Percentiles rank a stretch among this genome's conserved stretches.
Conservation (phyloP, 2,888 invertebrate genomes). For the Torymus aiolomorphi region DNA sequence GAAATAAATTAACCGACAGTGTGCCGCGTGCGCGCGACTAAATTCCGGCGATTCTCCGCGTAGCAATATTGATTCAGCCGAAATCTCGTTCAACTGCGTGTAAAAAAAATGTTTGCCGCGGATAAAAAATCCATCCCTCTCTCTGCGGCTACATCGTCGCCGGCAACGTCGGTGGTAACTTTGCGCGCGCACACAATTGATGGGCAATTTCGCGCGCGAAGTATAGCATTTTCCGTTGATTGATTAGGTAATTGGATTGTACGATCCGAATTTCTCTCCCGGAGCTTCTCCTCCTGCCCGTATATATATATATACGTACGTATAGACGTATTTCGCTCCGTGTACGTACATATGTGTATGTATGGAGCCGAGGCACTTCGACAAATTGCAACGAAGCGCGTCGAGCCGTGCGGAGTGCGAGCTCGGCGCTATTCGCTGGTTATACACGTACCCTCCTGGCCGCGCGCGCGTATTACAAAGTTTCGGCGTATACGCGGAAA, state of each 20-base stretch:
- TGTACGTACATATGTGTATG: no score
- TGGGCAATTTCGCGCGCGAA: conserved; percentile 24
- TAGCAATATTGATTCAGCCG: background rate
- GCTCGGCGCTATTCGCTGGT: background rate
- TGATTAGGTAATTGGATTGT: conserved; percentile 52
- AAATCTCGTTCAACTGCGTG: background rate
- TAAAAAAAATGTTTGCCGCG: background rate
- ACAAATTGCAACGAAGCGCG: conserved; percentile 51
- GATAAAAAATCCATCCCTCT: background rate
- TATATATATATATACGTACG: conserved; percentile 3
- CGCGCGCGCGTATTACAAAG: conserved; percentile 4
- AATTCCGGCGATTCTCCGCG: no score
- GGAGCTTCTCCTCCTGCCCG: background rate
- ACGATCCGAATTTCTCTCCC: conserved; percentile 34
- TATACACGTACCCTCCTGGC: no score
- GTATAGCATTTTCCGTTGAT: conserved; percentile 35
- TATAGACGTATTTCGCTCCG: no score
- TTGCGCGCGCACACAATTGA: conserved; percentile 7
- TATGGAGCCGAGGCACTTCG: conserved; percentile 18
- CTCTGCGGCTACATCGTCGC: background rate
- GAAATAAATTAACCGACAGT: no score
- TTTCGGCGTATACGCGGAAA: conserved; percentile 30
- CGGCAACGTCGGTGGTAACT: no score
- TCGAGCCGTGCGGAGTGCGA: conserved; percentile 32
- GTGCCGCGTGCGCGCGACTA: no score